Base-by-base conservation (phyloP, 2,113 vertebrate genomes). In the Rissa tridactyla region DNA sequence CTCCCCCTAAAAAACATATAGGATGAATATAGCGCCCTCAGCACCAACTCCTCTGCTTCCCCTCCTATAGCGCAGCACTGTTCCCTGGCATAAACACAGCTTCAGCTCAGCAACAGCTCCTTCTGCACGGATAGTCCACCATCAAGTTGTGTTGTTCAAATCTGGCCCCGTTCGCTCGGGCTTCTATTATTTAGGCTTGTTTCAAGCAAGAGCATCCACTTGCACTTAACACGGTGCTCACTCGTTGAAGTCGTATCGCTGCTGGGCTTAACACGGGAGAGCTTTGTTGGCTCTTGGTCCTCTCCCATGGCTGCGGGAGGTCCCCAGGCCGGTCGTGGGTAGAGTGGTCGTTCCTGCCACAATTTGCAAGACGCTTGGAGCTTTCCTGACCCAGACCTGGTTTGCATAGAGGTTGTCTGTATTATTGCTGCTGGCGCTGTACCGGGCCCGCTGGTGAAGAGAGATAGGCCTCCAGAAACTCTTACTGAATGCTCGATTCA, bases 281-380 rank as follows among this genome's bases (percentile, higher is more conserved):
- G 47, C 54, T 78, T 38, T 1, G 2, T 19, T 57, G 52, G 27
- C 58, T 32, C 75, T n/a, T 1, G 2, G 4, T 64, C 55, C 32
- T 55, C 21, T 61, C 22, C 46, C 58, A 19, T 26, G 1, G 0
- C 36, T 26, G 47, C 5, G 1, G 23, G 23, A 61, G 57, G 40
- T 82, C 62, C 57, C 1, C 0, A 2, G 44, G 69, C 60, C 6
- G 1, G 47, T 65, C 55, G 40, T 2, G 0, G 26, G 9, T 9
- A 61, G 10, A 15, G 11, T 34, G 40, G 55, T 5, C 3, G 0
- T 64, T 8, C n/a, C 69, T 62, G 42, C 32, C 25, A 54, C 69
- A 44, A 60, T 86, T 57, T 83, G 17, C 44, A 62, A 83, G 36
- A 23, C 3, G 4, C 52, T 57, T 62, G 36, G 32, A 85, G 61